A percentile compares a stretch with the other conserved stretches of the same genome.
Evolutionary conservation across 2,113 vertebrate genomes (phyloP).

Genomic region (Nicator chloris): DNA sequence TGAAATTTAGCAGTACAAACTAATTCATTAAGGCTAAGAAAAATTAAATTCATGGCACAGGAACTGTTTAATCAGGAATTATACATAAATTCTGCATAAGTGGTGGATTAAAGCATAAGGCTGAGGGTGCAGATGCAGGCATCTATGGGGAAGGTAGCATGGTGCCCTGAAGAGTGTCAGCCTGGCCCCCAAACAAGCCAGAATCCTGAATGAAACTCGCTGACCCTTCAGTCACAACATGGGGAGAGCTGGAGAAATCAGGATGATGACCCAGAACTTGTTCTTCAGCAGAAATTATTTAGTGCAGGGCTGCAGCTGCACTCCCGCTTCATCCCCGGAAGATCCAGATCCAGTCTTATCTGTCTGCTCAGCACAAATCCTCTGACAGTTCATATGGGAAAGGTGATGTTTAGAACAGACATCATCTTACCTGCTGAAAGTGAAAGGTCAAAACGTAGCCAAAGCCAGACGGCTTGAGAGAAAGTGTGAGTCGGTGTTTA

Average conservation of each 20-base stretch:
- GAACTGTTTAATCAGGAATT: background rate
- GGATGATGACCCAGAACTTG: background rate
- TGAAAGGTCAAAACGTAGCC: background rate
- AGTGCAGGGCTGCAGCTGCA: background rate
- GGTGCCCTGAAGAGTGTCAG: background rate
- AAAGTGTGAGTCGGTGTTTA: background rate
- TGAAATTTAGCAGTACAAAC: background rate
- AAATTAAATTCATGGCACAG: background rate
- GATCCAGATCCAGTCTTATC: background rate
- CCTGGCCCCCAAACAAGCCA: background rate
- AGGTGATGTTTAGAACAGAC: background rate
- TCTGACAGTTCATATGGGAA: background rate
- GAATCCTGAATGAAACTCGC: background rate
- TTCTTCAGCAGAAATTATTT: background rate
- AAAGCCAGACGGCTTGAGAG: background rate
- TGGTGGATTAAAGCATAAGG: background rate
- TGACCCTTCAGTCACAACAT: background rate
- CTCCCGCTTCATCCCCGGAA: background rate
- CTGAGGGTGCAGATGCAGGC: background rate
- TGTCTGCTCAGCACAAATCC: background rate
- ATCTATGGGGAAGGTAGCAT: background rate
- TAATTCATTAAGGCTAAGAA: background rate
- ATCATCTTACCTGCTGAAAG: background rate
- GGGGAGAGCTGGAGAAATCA: background rate
- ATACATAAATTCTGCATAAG: background rate